A percentile compares a stretch with the other conserved stretches of the same genome.
phyloP scores from a whole-genome alignment of 2,797 vertebrate species.

The Tragelaphus eurycerus region DNA sequence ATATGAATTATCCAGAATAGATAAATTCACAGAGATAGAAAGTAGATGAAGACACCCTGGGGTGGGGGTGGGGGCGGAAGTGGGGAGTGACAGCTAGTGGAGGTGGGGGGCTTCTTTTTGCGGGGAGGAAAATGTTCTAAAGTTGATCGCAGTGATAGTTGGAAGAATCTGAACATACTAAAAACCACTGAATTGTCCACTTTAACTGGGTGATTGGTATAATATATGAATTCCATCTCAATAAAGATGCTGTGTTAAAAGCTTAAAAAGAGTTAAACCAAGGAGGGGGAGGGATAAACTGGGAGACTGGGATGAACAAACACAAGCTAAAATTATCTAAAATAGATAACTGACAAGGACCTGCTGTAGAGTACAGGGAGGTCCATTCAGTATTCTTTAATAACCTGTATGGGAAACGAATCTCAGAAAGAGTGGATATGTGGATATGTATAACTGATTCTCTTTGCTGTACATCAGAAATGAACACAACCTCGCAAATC shows the following conservation, averaged over 20 bases:
- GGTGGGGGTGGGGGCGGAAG: no score
- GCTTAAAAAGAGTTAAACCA: neutral
- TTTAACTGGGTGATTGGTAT: neutral
- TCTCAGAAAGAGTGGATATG: neutral
- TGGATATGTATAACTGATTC: neutral
- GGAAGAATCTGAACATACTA: neutral
- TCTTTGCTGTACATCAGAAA: neutral
- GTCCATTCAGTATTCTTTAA: neutral
- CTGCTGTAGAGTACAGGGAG: neutral
- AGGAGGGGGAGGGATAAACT: neutral
- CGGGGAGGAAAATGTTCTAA: neutral
- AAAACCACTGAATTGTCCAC: neutral
- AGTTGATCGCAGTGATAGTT: neutral
- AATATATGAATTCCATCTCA: neutral
- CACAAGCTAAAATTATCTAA: neutral
- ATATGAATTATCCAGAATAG: neutral
- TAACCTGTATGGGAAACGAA: neutral
- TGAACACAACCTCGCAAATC: neutral
- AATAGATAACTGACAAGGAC: neutral
- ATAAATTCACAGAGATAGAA: neutral
- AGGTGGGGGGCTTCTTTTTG: neutral
- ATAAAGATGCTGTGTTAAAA: neutral
- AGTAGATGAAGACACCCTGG: accelerated
- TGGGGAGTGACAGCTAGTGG: neutral
- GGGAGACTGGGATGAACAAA: neutral